A percentile compares a stretch with the other conserved stretches of the same genome.
phyloP scores from a whole-genome alignment of 2,797 vertebrate genomes.

The Numenius phaeopus region DNA sequence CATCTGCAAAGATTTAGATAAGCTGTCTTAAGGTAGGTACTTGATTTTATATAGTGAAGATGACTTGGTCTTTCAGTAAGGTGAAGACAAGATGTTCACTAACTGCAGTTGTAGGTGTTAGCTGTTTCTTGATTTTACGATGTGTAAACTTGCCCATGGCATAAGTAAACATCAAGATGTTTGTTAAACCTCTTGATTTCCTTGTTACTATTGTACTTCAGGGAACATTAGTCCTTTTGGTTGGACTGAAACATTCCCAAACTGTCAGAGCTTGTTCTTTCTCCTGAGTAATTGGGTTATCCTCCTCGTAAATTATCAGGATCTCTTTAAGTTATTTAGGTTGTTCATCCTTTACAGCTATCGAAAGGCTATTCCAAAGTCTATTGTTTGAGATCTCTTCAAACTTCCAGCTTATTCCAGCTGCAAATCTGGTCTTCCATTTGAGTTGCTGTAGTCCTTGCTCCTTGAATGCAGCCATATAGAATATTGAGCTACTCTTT shows the following conservation, averaged over 20 bases:
- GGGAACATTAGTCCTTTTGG: neutral
- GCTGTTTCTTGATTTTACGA: neutral
- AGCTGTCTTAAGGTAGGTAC: neutral
- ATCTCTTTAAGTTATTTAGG: neutral
- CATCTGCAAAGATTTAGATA: neutral
- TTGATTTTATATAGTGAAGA: neutral
- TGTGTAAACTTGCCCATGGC: neutral
- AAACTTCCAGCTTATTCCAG: neutral
- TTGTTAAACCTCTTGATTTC: slow-evolving; percentile 17
- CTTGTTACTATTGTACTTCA: neutral
- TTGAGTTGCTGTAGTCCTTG: neutral
- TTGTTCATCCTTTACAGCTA: neutral
- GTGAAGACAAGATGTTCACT: neutral
- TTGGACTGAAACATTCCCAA: neutral
- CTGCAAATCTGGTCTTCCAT: neutral
- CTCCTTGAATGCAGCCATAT: neutral
- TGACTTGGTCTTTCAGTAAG: neutral
- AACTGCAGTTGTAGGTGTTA: neutral
- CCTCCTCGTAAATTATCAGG: neutral
- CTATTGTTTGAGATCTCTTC: neutral
- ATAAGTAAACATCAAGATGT: neutral
- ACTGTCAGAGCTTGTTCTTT: neutral
- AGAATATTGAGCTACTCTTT: neutral
- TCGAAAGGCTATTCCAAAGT: neutral
- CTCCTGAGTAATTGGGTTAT: neutral